phyloP scores from a whole-genome alignment of 35 echinoderm and acorn worm genomes.

The Apostichopus parvimensis region DNA sequence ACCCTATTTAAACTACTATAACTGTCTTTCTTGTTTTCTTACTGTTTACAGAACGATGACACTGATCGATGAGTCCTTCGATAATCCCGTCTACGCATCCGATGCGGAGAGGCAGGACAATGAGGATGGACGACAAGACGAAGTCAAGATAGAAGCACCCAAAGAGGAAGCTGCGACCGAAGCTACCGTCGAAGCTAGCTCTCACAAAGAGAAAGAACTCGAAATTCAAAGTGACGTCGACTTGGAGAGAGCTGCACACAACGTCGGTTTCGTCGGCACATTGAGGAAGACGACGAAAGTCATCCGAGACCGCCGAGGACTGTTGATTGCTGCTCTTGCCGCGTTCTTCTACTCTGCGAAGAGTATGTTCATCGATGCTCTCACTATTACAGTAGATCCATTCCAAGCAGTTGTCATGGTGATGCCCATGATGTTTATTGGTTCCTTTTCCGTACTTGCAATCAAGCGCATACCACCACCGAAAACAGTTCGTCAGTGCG shows the following conservation, averaged over 20 bases:
- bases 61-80: not conserved
- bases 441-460: not conserved
- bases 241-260: not conserved
- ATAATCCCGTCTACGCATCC: not conserved
- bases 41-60: not conserved
- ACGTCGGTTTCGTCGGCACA: not conserved
- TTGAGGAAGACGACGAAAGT: not conserved
- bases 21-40: not conserved
- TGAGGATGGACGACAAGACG: not conserved
- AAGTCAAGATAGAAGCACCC: not conserved
- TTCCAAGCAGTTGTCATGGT: slow-evolving; percentile 4
- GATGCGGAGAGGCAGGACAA: not conserved
- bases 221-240: not conserved
- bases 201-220: not conserved
- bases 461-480: not conserved
- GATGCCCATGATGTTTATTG: not conserved
- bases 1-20: too few relatives aligned
- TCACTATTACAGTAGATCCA: not conserved
- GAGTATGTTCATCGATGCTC: not conserved
- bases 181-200: not conserved
- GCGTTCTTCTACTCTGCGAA: not conserved
- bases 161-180: not conserved
- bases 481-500: not conserved
- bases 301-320: not conserved
- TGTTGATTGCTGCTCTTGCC: not conserved